Base-by-base conservation (phyloP, 2,888 invertebrate species). In the Teleogryllus oceanicus region DNA sequence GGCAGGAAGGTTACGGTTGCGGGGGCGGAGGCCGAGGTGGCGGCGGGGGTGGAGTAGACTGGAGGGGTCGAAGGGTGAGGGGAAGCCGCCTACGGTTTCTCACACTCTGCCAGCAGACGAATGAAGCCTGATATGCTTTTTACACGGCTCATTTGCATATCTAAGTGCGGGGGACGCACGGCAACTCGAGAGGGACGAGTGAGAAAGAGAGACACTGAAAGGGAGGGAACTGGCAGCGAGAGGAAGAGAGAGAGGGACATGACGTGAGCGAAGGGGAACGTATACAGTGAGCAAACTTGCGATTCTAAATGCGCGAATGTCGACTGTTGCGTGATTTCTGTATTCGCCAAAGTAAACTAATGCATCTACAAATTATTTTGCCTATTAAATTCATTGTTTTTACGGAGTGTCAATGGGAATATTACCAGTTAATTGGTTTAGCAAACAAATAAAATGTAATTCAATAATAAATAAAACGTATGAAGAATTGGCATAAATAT, bases 101-200 rank as follows among this genome's bases (percentile, higher is more conserved):
- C 62, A 62, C 62, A 62, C 62, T 62, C 62, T 62, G 62, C 62
- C 62, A 62, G 62, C 62, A 62, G 62, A n/a, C 62, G 62, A 62
- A 62, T 62, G 62, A 62, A 62, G 62, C 62, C n/a, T 62, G 62
- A 62, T 62, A 62, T n/a, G 62, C 62, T 62, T 62, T 62, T 78
- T 78, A 78, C 78, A 78, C 51, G 78, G 62, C 50, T 78, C 78
- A 78, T 78, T 78, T 78, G 78, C 78, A 78, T 78, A 50, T 50
- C 78, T 51, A 51, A 78, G 51, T 78, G 78, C 78, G 51, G 78
- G 62, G 37, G 37, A 37, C 37, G 37, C 37, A 37, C 37, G 37
- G 37, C 37, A 37, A 10, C 37, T 37, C 37, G 37, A 37, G 37
- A 37, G 37, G 37, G 8, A 8, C 37, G 8, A 37, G 37, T 37